These are phyloP conservation scores for Dendropsophus ebraccatus DNA, from an alignment of 2,113 vertebrate genomes.

Conservation along the genomic window DNA sequence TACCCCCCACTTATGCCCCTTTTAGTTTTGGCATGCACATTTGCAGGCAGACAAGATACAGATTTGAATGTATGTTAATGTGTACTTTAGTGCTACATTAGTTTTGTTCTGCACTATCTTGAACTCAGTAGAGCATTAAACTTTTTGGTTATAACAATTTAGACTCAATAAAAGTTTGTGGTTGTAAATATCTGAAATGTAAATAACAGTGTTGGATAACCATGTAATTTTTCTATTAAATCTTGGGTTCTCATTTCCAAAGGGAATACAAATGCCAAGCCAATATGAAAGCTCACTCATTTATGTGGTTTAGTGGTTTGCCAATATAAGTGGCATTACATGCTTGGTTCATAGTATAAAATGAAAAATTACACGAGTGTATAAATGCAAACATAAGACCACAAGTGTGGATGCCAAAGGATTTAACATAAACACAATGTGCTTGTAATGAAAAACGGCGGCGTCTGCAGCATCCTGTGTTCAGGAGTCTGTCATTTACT, in stretches of 20 bases:
- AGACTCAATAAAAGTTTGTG: constrained; percentile 2
- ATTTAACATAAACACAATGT: constrained; percentile 47
- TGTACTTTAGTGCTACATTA: not conserved
- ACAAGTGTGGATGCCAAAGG: constrained; percentile 38
- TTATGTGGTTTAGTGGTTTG: constrained; percentile 39
- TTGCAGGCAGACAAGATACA: not conserved
- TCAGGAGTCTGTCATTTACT: constrained; percentile 33
- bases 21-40: not conserved
- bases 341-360: not conserved
- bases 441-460: constrained; percentile 24
- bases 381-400: constrained; percentile 40
- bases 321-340: constrained; percentile 36
- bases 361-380: constrained; percentile 13
- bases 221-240: constrained; percentile 32
- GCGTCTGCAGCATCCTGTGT: constrained; percentile 41
- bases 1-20: too few relatives aligned
- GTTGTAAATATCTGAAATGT: constrained; percentile 22
- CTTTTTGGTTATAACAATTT: not conserved
- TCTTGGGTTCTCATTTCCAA: not conserved
- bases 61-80: not conserved
- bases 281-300: not conserved
- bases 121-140: not conserved
- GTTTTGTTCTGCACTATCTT: not conserved
- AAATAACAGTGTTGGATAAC: constrained; percentile 27
- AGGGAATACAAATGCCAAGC: constrained; percentile 26